phyloP scores from a whole-genome alignment of 2,888 invertebrate species.

The Netelia inedita region DNA sequence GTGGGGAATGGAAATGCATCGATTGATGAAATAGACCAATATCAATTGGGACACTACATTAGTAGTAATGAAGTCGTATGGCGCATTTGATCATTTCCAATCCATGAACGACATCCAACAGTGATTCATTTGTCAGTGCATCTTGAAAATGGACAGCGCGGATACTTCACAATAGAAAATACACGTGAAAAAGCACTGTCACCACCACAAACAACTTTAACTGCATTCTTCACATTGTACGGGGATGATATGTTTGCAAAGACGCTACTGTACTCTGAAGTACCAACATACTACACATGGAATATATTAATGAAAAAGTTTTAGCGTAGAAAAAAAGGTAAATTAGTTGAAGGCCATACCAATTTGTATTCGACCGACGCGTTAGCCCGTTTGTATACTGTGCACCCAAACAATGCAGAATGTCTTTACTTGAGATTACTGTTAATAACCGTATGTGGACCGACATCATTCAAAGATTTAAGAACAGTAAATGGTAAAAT shows the following conservation, averaged over 20 bases:
- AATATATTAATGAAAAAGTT: background rate
- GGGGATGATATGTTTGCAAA: slow-evolving; percentile 78
- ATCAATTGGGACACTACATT: no score
- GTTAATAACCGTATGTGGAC: slow-evolving; percentile 72
- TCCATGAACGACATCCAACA: slow-evolving; percentile 77
- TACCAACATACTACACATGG: slow-evolving; percentile 72
- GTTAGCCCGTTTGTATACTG: slow-evolving; percentile 74
- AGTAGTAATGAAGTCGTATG: no score
- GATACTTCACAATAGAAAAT: slow-evolving; percentile 61
- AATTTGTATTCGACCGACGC: slow-evolving; percentile 51
- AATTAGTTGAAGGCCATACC: slow-evolving; percentile 47
- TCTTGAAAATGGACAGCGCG: slow-evolving; percentile 75
- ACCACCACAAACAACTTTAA: slow-evolving; percentile 64
- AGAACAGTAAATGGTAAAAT: slow-evolving; percentile 72
- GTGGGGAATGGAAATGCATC: background rate
- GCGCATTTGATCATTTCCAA: slow-evolving; percentile 66
- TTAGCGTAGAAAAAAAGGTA: background rate
- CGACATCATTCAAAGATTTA: slow-evolving; percentile 72
- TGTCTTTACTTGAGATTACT: no score
- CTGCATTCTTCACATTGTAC: slow-evolving; percentile 79
- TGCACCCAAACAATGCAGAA: slow-evolving; percentile 72
- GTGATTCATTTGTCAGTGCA: slow-evolving; percentile 76
- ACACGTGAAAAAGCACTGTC: background rate
- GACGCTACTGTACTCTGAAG: slow-evolving; percentile 77
- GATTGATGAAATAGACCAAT: slow-evolving; percentile 73